Evolutionary conservation across 2,888 invertebrate species (phyloP).

Genomic region (Lepidocyrtoides sp.): DNA sequence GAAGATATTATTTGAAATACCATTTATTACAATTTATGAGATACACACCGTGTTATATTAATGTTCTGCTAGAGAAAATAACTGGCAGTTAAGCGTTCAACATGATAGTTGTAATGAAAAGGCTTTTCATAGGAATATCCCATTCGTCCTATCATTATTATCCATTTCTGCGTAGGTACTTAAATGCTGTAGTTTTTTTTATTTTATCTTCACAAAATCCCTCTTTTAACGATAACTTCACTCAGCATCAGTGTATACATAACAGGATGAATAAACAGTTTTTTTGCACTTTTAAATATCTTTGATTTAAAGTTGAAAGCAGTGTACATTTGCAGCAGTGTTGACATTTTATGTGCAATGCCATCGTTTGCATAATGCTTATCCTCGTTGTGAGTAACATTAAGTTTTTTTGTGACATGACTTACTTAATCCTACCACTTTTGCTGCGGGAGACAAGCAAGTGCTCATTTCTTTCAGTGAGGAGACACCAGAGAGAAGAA

Average conservation of each 20-base stretch:
- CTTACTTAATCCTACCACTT: background rate
- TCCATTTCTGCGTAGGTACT: no score
- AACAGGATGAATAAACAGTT: background rate
- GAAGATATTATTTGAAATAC: background rate
- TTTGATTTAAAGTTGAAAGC: background rate
- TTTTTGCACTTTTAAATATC: background rate
- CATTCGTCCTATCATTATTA: background rate
- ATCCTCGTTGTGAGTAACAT: no score
- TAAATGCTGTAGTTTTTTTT: no score
- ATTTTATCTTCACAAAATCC: no score
- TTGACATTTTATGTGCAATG: background rate
- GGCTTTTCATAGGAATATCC: background rate
- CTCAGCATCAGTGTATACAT: background rate
- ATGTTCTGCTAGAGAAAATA: background rate
- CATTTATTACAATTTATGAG: conserved; percentile 3
- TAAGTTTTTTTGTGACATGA: no score
- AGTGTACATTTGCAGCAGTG: background rate
- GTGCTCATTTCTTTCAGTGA: background rate
- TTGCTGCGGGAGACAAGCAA: background rate
- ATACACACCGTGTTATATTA: background rate
- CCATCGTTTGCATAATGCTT: background rate
- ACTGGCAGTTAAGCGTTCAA: background rate
- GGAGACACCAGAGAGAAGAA: no score
- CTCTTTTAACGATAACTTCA: background rate
- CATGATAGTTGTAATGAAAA: background rate